Evolutionary conservation across 53 echinoderm and acorn worm species (phyloP).

Genomic region (Mesocentrotus franciscanus): DNA sequence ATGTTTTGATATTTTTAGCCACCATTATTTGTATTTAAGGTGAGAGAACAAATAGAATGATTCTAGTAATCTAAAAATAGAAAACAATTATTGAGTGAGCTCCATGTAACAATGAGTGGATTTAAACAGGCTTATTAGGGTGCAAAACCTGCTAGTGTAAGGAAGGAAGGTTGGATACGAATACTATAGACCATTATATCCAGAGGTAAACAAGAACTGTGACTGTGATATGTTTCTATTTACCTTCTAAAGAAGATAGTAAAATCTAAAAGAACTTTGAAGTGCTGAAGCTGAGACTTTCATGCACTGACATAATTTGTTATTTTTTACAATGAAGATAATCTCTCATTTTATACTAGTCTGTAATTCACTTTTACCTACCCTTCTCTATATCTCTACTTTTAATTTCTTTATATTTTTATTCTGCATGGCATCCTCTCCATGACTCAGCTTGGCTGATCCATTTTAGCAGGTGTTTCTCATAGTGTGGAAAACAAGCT

Average conservation of each 20-base stretch:
- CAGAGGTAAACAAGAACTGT: background rate
- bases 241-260: background rate
- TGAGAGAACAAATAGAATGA: background rate
- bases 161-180: background rate
- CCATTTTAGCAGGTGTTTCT: too few species aligned
- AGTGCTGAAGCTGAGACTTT: background rate
- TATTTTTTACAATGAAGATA: background rate
- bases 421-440: background rate
- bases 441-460: too few species aligned
- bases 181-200: background rate
- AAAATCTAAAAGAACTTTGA: background rate
- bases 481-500: too few species aligned
- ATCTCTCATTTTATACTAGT: background rate
- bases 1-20: background rate
- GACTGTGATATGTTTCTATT: background rate
- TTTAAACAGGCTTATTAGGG: background rate
- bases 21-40: background rate
- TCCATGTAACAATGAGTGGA: conserved; percentile 1
- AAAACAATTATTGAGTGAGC: background rate
- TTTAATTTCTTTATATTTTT: background rate
- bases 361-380: background rate
- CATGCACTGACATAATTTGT: too few species aligned
- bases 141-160: background rate
- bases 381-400: background rate
- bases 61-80: background rate